Percentiles rank a stretch among this genome's conserved stretches.
Evolutionary conservation across 2,888 invertebrate species (phyloP).

Genomic region (Sylvicola fuscatus): DNA sequence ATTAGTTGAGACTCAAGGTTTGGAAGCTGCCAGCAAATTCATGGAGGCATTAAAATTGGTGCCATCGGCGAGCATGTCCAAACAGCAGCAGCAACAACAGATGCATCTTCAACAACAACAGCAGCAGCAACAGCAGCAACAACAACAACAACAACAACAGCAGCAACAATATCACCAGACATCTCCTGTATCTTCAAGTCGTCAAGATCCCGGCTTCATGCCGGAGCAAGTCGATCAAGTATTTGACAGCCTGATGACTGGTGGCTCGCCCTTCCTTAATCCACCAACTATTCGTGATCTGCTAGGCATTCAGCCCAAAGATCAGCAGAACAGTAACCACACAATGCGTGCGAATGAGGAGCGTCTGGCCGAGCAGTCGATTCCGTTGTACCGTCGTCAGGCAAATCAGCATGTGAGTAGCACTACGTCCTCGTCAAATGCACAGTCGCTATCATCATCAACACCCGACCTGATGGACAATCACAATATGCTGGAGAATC

Average conservation of each 20-base stretch:
- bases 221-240: slow-evolving; percentile 7
- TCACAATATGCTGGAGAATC: slow-evolving; percentile 9
- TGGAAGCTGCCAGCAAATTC: slow-evolving; percentile 34
- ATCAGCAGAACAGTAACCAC: slow-evolving; percentile 9
- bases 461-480: slow-evolving; percentile 5
- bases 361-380: slow-evolving; percentile 15
- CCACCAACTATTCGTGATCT: slow-evolving; percentile 1
- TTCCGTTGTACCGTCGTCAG: slow-evolving; percentile 30
- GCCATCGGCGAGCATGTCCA: slow-evolving; percentile 11
- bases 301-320: neutral
- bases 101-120: slow-evolving; percentile 10
- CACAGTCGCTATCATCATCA: slow-evolving; percentile 3
- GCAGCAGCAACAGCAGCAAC: slow-evolving; percentile 6
- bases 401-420: slow-evolving; percentile 13
- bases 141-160: slow-evolving; percentile 9
- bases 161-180: slow-evolving; percentile 10
- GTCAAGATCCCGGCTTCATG: neutral
- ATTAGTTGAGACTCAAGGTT: slow-evolving; percentile 30
- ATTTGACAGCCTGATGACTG: slow-evolving; percentile 1
- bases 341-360: slow-evolving; percentile 7
- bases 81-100: slow-evolving; percentile 12
- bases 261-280: neutral
- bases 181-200: slow-evolving; percentile 1
- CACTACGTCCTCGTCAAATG: neutral
- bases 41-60: slow-evolving; percentile 24